Conservation (phyloP, 1,140 invertebrate species). For the Tenebrio molitor region DNA sequence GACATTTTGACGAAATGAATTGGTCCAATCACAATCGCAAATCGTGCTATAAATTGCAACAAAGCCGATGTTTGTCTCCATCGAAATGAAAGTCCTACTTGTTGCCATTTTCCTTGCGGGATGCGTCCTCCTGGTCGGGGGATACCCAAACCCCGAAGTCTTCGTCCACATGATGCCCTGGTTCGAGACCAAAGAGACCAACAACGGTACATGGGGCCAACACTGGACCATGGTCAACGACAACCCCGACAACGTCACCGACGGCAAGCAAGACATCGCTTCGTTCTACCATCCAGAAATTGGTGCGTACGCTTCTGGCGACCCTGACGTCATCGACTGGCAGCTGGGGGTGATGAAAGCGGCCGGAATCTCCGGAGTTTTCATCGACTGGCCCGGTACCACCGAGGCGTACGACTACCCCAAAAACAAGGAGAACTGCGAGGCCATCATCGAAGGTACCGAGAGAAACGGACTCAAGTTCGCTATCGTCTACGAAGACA, state of each 20-base stretch:
- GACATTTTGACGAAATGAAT: too few relatives aligned
- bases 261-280: slow-evolving; percentile 21
- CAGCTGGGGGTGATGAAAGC: slow-evolving; percentile 9
- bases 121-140: too few relatives aligned
- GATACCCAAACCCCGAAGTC: too few relatives aligned
- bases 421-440: slow-evolving; percentile 12
- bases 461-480: not conserved
- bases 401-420: not conserved
- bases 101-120: too few relatives aligned
- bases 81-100: too few relatives aligned
- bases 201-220: slow-evolving; percentile 3
- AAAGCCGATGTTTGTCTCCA: too few relatives aligned
- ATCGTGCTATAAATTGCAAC: too few relatives aligned
- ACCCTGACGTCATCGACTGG: slow-evolving; percentile 13
- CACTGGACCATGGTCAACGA: slow-evolving; percentile 22
- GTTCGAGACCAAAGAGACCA: slow-evolving; percentile 26
- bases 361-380: slow-evolving; percentile 2
- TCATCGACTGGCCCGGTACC: slow-evolving; percentile 26
- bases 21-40: too few relatives aligned
- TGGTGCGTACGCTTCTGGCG: slow-evolving; percentile 3
- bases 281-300: slow-evolving; percentile 18
- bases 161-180: slow-evolving; percentile 18
- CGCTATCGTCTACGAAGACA: slow-evolving; percentile 12
- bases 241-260: slow-evolving; percentile 23
- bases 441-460: slow-evolving; percentile 7